These are phyloP conservation scores for Rhinella marina DNA, from an alignment of 2,797 vertebrate species.

Conservation along the genomic window DNA sequence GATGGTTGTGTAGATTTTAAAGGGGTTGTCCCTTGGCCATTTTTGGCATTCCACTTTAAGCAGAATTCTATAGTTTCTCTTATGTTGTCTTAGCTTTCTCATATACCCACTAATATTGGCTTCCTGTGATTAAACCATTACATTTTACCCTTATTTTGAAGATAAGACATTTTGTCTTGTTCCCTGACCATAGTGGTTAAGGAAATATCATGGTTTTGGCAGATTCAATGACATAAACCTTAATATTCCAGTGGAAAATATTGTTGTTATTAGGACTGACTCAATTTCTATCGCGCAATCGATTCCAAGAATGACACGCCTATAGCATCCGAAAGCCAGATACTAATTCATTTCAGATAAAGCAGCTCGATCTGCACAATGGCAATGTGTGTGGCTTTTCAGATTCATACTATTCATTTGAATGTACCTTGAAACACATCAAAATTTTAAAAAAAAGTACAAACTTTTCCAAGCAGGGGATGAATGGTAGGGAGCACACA, in stretches of 20 bases:
- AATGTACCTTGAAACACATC: neutral
- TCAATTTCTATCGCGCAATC: conserved; percentile 22
- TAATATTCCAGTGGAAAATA: conserved; percentile 38
- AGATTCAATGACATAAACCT: neutral
- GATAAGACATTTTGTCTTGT: conserved; percentile 29
- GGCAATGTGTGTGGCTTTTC: conserved; percentile 39
- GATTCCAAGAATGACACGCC: conserved; percentile 45
- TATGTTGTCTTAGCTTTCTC: neutral
- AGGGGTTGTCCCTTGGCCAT: no score
- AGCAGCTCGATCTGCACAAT: neutral
- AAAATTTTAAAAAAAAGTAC: neutral
- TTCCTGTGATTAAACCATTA: neutral
- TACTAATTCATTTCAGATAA: conserved; percentile 48
- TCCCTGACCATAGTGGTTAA: neutral
- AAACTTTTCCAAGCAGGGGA: neutral
- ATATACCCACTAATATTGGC: neutral
- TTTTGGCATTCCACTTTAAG: no score
- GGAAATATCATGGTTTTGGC: conserved; percentile 32
- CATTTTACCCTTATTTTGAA: neutral
- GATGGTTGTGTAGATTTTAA: no score
- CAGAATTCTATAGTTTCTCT: neutral
- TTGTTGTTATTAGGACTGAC: conserved; percentile 28
- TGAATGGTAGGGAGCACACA: neutral
- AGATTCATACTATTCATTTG: neutral
- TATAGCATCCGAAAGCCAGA: conserved; percentile 11